These are phyloP conservation scores for Delphinus delphis DNA, from an alignment of 2,113 vertebrate genomes.

Conservation along the genomic window DNA sequence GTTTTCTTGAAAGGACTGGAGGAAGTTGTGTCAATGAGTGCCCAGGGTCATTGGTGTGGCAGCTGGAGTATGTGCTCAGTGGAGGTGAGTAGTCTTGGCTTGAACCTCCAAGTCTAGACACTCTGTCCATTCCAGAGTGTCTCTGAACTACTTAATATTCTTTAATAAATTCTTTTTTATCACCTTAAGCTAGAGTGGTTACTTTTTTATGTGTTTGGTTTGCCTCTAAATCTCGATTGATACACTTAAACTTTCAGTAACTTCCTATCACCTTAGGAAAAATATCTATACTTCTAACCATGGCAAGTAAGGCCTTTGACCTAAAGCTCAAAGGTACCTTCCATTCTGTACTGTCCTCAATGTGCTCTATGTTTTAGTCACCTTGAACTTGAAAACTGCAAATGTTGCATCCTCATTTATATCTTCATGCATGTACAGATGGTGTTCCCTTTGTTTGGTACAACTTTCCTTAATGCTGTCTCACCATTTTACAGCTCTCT, in stretches of 20 bases:
- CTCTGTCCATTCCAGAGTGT: not conserved
- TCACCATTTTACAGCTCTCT: not conserved
- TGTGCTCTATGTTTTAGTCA: not conserved
- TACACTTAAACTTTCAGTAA: not conserved
- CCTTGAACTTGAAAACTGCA: not conserved
- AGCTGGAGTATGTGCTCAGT: not conserved
- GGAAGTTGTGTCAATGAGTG: not conserved
- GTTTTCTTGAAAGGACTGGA: not conserved
- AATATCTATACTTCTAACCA: not conserved
- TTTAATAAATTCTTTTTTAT: not conserved
- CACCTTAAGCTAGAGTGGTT: not conserved
- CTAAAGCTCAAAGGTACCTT: not conserved
- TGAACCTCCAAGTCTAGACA: not conserved
- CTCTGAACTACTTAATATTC: not conserved
- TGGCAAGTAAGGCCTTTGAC: not conserved
- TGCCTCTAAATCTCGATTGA: not conserved
- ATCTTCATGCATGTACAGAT: not conserved
- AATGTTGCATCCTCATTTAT: not conserved
- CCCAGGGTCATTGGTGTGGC: not conserved
- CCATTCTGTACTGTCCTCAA: not conserved
- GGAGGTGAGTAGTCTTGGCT: not conserved
- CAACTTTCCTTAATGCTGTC: not conserved
- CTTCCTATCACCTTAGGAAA: not conserved
- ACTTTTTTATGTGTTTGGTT: not conserved
- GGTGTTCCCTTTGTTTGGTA: not conserved